Evolutionary conservation across 2,113 vertebrate genomes (phyloP).

Genomic region (Festucalex cinctus): DNA sequence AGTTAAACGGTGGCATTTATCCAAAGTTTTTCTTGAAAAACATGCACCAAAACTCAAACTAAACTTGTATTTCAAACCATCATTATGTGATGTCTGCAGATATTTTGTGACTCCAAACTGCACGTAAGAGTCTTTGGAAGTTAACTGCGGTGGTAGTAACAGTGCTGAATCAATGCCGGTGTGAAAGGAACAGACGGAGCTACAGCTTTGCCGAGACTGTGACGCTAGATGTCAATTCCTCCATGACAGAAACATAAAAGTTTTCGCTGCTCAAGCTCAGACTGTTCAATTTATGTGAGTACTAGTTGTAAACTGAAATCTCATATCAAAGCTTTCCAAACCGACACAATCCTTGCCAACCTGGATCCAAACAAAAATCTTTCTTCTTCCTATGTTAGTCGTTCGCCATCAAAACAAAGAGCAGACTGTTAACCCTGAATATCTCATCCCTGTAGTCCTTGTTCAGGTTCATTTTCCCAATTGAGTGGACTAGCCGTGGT

Average conservation of each 20-base stretch:
- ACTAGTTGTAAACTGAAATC: not conserved
- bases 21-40: not conserved
- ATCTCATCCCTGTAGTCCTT: constrained; percentile 4
- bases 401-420: not conserved
- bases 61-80: not conserved
- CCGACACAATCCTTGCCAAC: not conserved
- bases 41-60: not conserved
- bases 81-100: not conserved
- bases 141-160: not conserved
- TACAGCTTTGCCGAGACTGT: not conserved
- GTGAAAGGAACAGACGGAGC: not conserved
- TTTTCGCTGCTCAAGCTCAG: not conserved
- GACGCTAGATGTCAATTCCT: not conserved
- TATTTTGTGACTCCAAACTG: not conserved
- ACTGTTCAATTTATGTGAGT: not conserved
- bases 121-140: no score
- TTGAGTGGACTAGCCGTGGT: constrained; percentile 19
- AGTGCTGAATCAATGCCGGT: not conserved
- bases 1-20: not conserved
- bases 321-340: not conserved
- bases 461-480: constrained; percentile 28
- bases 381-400: no score
- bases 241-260: not conserved
- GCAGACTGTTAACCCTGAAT: constrained; percentile 2
- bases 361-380: not conserved